Evolutionary conservation across 2,113 vertebrate species (phyloP), one percentile per base, ranked within the genome.

Genomic region (Cynocephalus volans): DNA sequence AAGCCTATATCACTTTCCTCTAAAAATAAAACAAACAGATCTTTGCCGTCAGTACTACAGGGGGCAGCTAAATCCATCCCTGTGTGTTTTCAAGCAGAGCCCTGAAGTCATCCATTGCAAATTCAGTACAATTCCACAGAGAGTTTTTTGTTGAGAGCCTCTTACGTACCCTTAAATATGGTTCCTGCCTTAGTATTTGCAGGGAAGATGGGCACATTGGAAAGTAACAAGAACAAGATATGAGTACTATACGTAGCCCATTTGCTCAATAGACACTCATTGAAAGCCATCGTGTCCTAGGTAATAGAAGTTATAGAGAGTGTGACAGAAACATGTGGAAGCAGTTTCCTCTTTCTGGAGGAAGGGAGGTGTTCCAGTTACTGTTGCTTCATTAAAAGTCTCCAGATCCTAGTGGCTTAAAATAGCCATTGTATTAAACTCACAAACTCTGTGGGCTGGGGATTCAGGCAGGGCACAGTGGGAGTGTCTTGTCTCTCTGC

Each of bases 21-120:
- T 70, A 79, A 79, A 96, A 64, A 31, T 95, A 76, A 88, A 90
- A 45, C 31, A 75, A 84, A 21, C 17, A 56, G 56, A 83, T 50
- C 14, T 81, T 92, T 95, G 67, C 26, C 8, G 23, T 50, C 41
- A 64, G 2, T 76, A 24, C 92, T 92, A 54, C 0, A 92, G 28
- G 5, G 2, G 24, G 21, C 23, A 81, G 41, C 18, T 75, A 62
- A 89, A 92, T 41, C 23, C 41, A 86, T 33, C 24, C 52, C 50
- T 65, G 19, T 67, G 41, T 65, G 56, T 92, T 84, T 45, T 83
- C 36, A 79, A 31, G 76, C 17, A 64, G 11, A 69, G 56, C 1
- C 48, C 14, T 58, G n/a, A 56, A 56, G 50, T 75, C 33, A 69
- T 26, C 33, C 31, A 72, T 14, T 77, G 14, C 60, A 87, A 65